Evolutionary conservation across 1,140 invertebrate species (phyloP).

Genomic region (Oryzaephilus surinamensis): DNA sequence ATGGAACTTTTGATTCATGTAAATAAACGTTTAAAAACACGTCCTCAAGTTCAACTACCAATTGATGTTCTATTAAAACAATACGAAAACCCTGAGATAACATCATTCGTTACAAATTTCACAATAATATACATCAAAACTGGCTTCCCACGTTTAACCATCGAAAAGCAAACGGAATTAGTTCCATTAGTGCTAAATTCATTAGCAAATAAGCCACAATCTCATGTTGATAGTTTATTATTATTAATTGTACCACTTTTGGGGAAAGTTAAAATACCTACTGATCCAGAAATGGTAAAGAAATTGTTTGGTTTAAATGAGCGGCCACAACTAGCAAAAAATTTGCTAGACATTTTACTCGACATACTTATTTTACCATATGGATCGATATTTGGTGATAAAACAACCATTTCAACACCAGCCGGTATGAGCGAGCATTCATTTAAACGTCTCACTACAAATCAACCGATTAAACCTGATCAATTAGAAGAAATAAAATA

Average conservation of each 20-base stretch:
- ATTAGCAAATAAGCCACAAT: slow-evolving; percentile 66
- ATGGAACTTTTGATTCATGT: slow-evolving; percentile 91
- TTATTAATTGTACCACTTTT: slow-evolving; percentile 71
- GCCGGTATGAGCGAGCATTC: slow-evolving; percentile 69
- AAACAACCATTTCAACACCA: slow-evolving; percentile 51
- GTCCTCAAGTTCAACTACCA: slow-evolving; percentile 73
- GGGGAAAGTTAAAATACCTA: slow-evolving; percentile 56
- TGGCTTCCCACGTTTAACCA: slow-evolving; percentile 72
- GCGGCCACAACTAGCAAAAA: slow-evolving; percentile 52
- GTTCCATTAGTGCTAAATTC: slow-evolving; percentile 67
- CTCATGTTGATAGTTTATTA: slow-evolving; percentile 79
- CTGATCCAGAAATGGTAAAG: slow-evolving; percentile 50
- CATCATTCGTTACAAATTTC: slow-evolving; percentile 85
- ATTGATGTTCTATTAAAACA: slow-evolving; percentile 73
- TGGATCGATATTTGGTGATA: slow-evolving; percentile 45
- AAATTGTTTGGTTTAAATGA: slow-evolving; percentile 51
- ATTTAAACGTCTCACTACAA: slow-evolving; percentile 69
- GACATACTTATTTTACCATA: slow-evolving; percentile 80
- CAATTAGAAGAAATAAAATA: slow-evolving; percentile 73
- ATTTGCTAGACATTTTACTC: slow-evolving; percentile 66
- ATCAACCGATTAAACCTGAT: slow-evolving; percentile 65
- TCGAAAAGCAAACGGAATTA: slow-evolving; percentile 63
- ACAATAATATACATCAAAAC: slow-evolving; percentile 89
- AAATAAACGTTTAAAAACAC: slow-evolving; percentile 77
- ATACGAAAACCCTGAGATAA: slow-evolving; percentile 66